Evolutionary conservation across 2,888 invertebrate genomes (phyloP), one percentile per base, ranked within the genome.

Genomic region (Cynaeus angustus): DNA sequence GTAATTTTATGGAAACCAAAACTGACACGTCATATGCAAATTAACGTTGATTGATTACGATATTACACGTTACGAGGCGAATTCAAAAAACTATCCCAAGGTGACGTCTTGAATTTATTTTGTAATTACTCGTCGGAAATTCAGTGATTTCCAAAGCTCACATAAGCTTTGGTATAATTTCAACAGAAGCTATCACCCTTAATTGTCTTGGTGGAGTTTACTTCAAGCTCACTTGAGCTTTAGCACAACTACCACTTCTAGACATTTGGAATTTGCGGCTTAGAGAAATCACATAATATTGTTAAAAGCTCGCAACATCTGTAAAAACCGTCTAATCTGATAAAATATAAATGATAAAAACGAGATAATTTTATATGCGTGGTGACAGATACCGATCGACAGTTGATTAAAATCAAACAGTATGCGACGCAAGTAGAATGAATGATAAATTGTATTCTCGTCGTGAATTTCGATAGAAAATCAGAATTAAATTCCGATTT

Each of bases 401-500:
- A 12, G 10, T 50, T 38, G 62, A 52, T 62, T 62, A 62, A 62
- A 62, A 52, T 50, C 62, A 52, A 62, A 50, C 59, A 59, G 46
- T 50, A 50, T 50, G 38, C 41, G 28, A 52, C 62, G 14, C 62
- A 6, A 38, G 8, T 26, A 46, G 50, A 62, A 64, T n/a, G n/a
- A n/a, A 21, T 53, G 38, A 52, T 13, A 41, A 62, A 50, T 33
- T 30, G 16, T 59, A 7, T 46, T 37, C 28, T 28, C 33, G 7
- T 12, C 30, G 30, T 7, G 28, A 5, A 30, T 26, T 9, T 26
- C 12, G 48, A 65, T 55, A 43, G 45, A 48, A 66, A 56, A 56
- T 56, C 56, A 56, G 37, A 66, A 46, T 56, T 45, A 55, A 58
- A 67, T 52, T 59, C 13, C 58, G 46, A 66, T 66, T 65, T 52